Evolutionary conservation across 2,797 vertebrate species (phyloP).

Genomic region (Epinephelus malabaricus): DNA sequence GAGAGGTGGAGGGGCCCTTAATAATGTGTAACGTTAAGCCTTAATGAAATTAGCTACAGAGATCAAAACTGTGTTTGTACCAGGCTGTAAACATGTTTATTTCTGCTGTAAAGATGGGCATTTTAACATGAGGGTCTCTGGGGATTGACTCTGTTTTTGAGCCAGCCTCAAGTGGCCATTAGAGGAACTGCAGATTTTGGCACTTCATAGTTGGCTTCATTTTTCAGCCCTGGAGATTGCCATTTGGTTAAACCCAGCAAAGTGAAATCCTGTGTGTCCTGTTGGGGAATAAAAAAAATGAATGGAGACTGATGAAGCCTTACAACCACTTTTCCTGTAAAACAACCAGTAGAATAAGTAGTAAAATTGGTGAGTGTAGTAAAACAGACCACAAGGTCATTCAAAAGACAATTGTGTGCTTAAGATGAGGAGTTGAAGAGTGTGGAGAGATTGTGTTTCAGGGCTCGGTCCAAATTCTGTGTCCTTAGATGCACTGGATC

Average conservation of each 20-base stretch:
- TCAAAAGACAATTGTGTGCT: conserved; percentile 87
- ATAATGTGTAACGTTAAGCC: too few species aligned
- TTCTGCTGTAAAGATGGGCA: too few species aligned
- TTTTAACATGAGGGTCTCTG: too few species aligned
- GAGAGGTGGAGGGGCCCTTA: too few species aligned
- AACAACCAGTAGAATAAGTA: conserved; percentile 81
- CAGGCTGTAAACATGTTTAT: too few species aligned
- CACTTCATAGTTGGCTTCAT: too few species aligned
- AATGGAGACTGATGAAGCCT: conserved; percentile 70
- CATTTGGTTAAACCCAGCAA: conserved; percentile 24
- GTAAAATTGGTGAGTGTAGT: conserved; percentile 80
- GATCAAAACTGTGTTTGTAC: too few species aligned
- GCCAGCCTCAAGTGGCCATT: too few species aligned
- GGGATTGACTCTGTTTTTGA: too few species aligned
- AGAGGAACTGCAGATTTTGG: too few species aligned
- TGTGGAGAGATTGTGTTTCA: conserved; percentile 84
- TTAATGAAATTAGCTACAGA: too few species aligned
- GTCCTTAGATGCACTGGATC: conserved; percentile 85
- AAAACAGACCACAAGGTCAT: conserved; percentile 86
- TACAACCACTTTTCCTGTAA: conserved; percentile 75
- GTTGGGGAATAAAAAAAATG: conserved; percentile 31
- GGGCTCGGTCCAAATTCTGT: conserved; percentile 77
- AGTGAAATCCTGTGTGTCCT: conserved; percentile 63
- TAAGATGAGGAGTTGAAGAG: conserved; percentile 82
- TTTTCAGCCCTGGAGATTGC: too few species aligned